Evolutionary conservation across 2,113 vertebrate genomes (phyloP).

Genomic region (Eclectus roratus): DNA sequence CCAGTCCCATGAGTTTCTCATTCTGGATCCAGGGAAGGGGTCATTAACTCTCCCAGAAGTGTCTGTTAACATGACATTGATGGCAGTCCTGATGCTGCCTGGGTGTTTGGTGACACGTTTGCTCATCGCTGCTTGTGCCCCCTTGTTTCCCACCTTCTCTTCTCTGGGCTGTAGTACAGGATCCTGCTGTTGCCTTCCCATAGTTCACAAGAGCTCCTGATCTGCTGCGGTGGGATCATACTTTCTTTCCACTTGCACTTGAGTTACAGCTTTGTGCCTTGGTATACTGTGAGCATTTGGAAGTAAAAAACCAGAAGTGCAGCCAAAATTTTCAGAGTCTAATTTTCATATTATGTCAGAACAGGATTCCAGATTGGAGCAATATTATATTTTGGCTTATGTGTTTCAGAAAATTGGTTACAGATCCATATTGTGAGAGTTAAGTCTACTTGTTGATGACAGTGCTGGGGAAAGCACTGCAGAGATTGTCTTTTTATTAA

Average conservation of each 20-base stretch:
- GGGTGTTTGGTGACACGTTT: rapidly evolving
- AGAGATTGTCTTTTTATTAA: slow-evolving; percentile 4
- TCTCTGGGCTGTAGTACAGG: neutral
- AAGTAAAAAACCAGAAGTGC: neutral
- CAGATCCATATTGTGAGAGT: slow-evolving; percentile 22
- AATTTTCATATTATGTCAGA: slow-evolving; percentile 63
- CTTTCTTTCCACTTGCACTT: neutral
- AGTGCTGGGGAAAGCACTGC: slow-evolving; percentile 6
- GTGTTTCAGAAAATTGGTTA: slow-evolving; percentile 48
- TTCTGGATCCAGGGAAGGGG: neutral
- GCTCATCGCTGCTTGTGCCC: neutral
- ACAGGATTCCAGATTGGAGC: slow-evolving; percentile 50
- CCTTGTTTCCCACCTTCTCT: neutral
- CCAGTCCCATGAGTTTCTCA: neutral
- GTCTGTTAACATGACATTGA: neutral
- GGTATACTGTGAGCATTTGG: neutral
- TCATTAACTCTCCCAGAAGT: neutral
- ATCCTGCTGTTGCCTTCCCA: neutral
- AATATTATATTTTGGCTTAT: slow-evolving; percentile 43
- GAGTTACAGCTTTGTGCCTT: neutral
- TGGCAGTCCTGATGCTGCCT: rapidly evolving
- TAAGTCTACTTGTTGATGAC: slow-evolving; percentile 34
- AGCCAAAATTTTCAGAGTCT: slow-evolving; percentile 31
- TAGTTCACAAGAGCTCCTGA: neutral
- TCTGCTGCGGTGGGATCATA: neutral